Conservation (phyloP, 2,113 vertebrate genomes). For the Acrocephalus kingi region DNA sequence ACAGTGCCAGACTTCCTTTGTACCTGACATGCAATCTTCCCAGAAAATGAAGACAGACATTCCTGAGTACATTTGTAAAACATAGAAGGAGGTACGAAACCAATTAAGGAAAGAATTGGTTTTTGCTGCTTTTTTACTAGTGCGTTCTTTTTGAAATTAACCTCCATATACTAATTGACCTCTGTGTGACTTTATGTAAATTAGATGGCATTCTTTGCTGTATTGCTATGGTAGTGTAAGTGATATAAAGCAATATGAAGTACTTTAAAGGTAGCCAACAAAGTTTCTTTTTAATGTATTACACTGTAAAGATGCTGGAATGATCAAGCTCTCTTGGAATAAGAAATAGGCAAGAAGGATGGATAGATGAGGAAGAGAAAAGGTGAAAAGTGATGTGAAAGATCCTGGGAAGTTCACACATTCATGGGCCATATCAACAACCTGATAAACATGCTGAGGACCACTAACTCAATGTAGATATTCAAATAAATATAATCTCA, state of each 20-base stretch:
- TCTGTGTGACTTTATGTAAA: slow-evolving; percentile 67
- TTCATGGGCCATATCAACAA: background rate
- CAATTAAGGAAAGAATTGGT: slow-evolving; percentile 59
- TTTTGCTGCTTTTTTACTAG: slow-evolving; percentile 54
- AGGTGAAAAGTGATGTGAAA: background rate
- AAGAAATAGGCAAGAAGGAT: background rate
- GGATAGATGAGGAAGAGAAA: background rate
- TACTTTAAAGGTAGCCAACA: slow-evolving; percentile 18
- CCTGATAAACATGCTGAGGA: background rate
- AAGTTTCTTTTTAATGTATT: slow-evolving; percentile 18
- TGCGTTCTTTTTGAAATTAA: slow-evolving; percentile 63
- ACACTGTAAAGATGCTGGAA: background rate
- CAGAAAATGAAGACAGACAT: slow-evolving; percentile 37
- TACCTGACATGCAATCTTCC: slow-evolving; percentile 1
- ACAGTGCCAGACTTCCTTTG: slow-evolving; percentile 8
- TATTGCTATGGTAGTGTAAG: slow-evolving; percentile 11
- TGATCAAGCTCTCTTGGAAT: background rate
- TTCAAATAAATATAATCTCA: background rate
- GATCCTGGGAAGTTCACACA: background rate
- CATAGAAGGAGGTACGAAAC: slow-evolving; percentile 25
- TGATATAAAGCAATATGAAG: slow-evolving; percentile 16
- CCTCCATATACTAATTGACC: slow-evolving; percentile 63
- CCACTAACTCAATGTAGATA: background rate
- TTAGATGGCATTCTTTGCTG: slow-evolving; percentile 27
- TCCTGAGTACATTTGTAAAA: slow-evolving; percentile 21